Percentiles rank a stretch among this genome's conserved stretches.
Conservation (phyloP, 2,888 invertebrate genomes). For the Clanis bilineata region DNA sequence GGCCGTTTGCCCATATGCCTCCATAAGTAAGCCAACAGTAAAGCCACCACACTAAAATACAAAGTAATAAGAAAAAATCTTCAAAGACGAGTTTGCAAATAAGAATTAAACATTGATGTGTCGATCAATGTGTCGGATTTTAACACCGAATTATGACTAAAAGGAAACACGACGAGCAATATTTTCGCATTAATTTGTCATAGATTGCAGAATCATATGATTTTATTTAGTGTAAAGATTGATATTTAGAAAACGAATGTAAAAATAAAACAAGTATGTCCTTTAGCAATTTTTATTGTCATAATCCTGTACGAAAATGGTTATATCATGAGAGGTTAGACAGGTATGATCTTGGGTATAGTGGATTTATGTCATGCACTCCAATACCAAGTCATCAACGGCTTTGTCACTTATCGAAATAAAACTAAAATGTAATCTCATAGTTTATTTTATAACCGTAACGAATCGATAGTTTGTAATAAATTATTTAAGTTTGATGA, state of each 20-base stretch:
- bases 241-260: neutral
- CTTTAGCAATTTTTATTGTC: neutral
- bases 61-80: neutral
- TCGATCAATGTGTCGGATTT: neutral
- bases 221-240: slow-evolving; percentile 6
- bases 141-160: neutral
- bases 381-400: neutral
- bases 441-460: neutral
- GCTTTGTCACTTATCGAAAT: neutral
- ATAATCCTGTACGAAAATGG: neutral
- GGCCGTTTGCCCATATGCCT: no score
- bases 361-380: neutral
- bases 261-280: neutral
- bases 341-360: neutral
- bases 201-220: slow-evolving; percentile 1
- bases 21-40: no score
- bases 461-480: neutral
- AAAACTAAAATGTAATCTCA: neutral
- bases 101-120: neutral
- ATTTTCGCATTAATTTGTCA: neutral
- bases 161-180: neutral
- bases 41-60: no score
- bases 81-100: neutral
- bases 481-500: neutral
- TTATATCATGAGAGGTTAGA: neutral